phyloP scores from a whole-genome alignment of 2,113 vertebrate genomes.

The Chaetorhynchus papuensis region DNA sequence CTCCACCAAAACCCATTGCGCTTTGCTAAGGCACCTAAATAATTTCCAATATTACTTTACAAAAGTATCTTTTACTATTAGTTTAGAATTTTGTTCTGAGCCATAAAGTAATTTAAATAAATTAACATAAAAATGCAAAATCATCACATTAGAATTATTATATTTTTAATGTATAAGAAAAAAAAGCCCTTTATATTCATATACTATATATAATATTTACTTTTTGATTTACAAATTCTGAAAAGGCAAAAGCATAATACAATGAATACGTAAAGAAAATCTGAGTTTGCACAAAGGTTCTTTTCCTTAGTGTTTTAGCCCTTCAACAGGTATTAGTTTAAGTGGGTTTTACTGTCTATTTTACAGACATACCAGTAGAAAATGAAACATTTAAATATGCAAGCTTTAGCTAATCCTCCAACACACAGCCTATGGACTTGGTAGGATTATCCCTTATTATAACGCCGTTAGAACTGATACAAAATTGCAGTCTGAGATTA shows the following conservation, averaged over 20 bases:
- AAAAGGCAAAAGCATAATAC: background rate
- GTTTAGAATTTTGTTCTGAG: background rate
- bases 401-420: slow-evolving; percentile 66
- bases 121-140: background rate
- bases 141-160: background rate
- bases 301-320: background rate
- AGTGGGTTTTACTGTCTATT: slow-evolving; percentile 57
- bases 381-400: slow-evolving; percentile 67
- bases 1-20: background rate
- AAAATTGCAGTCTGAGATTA: slow-evolving; percentile 59
- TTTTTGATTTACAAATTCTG: background rate
- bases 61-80: background rate
- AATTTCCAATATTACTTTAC: background rate
- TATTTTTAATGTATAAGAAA: background rate
- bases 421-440: slow-evolving; percentile 62
- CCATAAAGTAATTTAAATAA: background rate
- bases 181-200: background rate
- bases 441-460: slow-evolving; percentile 69
- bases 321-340: slow-evolving; percentile 67
- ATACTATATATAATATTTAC: background rate
- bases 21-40: background rate
- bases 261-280: background rate
- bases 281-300: background rate
- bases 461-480: slow-evolving; percentile 50
- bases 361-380: slow-evolving; percentile 53